Percentiles rank a stretch among this genome's conserved stretches.
Evolutionary conservation across 2,797 vertebrate genomes (phyloP).

Genomic region (Myotis pilosus): DNA sequence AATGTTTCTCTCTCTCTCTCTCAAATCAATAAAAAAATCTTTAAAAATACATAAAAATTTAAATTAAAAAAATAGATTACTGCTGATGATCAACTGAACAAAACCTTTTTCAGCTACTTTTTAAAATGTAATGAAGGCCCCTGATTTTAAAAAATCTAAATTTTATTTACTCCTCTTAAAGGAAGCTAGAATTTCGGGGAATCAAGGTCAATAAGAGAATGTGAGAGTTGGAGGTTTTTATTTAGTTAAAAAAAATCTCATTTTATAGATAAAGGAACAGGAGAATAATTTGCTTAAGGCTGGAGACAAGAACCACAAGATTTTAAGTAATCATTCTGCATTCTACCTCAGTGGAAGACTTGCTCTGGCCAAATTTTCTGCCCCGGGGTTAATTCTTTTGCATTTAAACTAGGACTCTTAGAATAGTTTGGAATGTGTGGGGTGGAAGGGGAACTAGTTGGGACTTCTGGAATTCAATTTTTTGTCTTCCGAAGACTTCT

Average conservation of each 20-base stretch:
- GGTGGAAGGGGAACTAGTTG: neutral
- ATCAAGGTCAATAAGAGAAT: neutral
- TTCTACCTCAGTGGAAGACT: neutral
- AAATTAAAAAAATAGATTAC: neutral
- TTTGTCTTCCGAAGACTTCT: neutral
- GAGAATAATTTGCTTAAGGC: neutral
- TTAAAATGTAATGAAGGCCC: neutral
- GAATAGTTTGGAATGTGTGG: neutral
- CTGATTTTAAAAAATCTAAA: neutral
- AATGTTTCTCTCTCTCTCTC: neutral
- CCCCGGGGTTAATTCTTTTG: neutral
- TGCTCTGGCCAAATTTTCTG: neutral
- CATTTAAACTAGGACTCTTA: neutral
- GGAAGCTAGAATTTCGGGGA: neutral
- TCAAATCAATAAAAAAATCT: neutral
- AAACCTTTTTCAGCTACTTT: neutral
- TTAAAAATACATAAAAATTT: too few species aligned
- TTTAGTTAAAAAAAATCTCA: neutral
- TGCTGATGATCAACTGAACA: neutral
- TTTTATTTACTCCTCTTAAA: neutral
- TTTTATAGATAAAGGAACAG: neutral
- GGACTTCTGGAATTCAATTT: neutral
- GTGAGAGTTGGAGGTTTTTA: neutral
- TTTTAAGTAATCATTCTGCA: slow-evolving; percentile 8
- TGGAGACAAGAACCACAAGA: neutral